phyloP scores from a whole-genome alignment of 1,140 invertebrate species.

The Lepidurus packardi region DNA sequence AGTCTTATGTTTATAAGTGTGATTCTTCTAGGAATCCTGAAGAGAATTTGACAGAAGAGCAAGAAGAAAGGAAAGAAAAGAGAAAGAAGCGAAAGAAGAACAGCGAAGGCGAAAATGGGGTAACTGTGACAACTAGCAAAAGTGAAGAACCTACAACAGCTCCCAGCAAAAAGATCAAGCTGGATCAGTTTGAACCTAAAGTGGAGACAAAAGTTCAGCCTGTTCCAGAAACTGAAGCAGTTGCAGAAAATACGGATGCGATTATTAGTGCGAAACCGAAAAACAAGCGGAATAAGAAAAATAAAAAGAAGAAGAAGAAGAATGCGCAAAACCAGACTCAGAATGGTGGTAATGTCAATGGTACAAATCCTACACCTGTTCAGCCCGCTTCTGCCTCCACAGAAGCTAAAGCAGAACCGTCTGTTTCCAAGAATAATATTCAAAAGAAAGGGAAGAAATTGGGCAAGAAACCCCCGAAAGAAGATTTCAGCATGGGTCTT shows the following conservation, averaged over 20 bases:
- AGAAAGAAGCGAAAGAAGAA: constrained; percentile 32
- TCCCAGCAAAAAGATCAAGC: constrained; percentile 36
- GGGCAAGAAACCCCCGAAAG: constrained; percentile 39
- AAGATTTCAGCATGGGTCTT: constrained; percentile 42
- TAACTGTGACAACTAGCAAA: background rate
- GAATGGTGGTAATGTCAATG: constrained; percentile 34
- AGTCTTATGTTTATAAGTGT: background rate
- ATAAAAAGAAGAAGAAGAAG: constrained; percentile 40
- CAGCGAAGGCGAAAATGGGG: constrained; percentile 34
- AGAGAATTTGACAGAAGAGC: constrained; percentile 31
- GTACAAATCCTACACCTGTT: constrained; percentile 38
- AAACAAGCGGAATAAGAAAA: constrained; percentile 34
- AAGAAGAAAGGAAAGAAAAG: constrained; percentile 34
- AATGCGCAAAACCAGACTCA: constrained; percentile 34
- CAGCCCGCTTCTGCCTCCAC: constrained; percentile 38
- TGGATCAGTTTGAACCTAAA: constrained; percentile 34
- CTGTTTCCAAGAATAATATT: constrained; percentile 1
- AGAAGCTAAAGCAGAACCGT: constrained; percentile 38
- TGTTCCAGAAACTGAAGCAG: background rate
- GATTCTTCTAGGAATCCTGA: constrained; percentile 27
- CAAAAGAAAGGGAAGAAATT: constrained; percentile 32
- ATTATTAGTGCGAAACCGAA: background rate
- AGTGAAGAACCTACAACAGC: constrained; percentile 34
- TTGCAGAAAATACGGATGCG: constrained; percentile 10
- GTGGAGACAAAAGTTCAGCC: constrained; percentile 39